phyloP scores from a whole-genome alignment of 2,113 vertebrate genomes.

The Rhizomys pruinosus region DNA sequence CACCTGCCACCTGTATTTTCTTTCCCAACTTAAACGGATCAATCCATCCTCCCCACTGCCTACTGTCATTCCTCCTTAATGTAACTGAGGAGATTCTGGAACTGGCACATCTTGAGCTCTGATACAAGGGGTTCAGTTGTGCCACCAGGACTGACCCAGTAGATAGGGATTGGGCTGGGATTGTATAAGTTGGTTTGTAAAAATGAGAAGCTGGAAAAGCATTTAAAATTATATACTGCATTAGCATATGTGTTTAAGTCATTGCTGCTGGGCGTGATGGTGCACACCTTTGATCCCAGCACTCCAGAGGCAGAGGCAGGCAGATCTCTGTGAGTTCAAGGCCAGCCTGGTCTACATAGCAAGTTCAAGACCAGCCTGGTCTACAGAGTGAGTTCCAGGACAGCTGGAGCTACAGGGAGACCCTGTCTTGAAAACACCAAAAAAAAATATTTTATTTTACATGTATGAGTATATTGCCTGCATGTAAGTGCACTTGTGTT shows the following conservation, averaged over 20 bases:
- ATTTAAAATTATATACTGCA: not conserved
- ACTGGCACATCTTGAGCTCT: conserved; percentile 17
- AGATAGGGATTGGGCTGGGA: not conserved
- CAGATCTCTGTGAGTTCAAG: no score
- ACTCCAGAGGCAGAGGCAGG: no score
- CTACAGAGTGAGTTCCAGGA: no score
- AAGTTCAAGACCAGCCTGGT: no score
- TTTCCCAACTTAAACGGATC: conserved; percentile 9
- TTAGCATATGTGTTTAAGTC: not conserved
- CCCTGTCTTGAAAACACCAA: no score
- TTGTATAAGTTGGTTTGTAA: conserved; percentile 26
- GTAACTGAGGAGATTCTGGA: conserved; percentile 40
- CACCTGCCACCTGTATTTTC: conserved; percentile 69
- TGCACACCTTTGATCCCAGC: no score
- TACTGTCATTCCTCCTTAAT: conserved; percentile 25
- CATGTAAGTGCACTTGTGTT: no score
- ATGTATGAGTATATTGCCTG: no score
- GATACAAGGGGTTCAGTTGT: not conserved
- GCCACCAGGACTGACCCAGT: not conserved
- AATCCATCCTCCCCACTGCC: conserved; percentile 9
- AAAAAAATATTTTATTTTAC: no score
- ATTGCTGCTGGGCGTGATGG: no score
- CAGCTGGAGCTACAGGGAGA: no score
- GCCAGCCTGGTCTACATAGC: no score
- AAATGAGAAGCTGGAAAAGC: not conserved